phyloP scores from a whole-genome alignment of 2,113 vertebrate species.

The Antechinus stuartii region DNA sequence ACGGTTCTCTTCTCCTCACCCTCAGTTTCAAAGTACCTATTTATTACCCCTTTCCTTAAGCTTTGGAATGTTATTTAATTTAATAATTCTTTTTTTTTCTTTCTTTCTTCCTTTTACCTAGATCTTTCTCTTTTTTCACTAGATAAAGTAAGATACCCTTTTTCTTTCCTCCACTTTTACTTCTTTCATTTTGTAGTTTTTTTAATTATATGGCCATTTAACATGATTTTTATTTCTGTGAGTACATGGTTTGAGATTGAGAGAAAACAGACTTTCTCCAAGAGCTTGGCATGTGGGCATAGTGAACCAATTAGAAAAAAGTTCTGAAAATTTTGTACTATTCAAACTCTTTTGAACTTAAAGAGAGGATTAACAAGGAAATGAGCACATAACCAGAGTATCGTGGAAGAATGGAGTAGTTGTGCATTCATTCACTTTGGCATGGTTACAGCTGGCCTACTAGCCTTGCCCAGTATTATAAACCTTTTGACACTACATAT shows the following conservation, averaged over 20 bases:
- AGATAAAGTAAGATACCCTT: not conserved
- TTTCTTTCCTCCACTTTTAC: not conserved
- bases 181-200: not conserved
- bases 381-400: not conserved
- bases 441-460: not conserved
- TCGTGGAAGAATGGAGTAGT: not conserved
- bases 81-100: not conserved
- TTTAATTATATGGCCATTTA: not conserved
- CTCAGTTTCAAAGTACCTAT: not conserved
- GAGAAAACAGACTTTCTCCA: not conserved
- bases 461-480: not conserved
- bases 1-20: not conserved
- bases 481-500: not conserved
- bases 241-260: not conserved
- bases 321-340: not conserved
- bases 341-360: not conserved
- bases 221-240: not conserved
- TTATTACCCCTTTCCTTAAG: not conserved
- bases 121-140: not conserved
- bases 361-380: not conserved
- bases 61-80: not conserved
- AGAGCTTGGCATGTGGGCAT: not conserved
- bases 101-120: not conserved
- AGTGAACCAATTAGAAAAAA: not conserved
- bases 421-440: not conserved